Base-by-base conservation (phyloP, 2,113 vertebrate genomes). In the Paradoxurus hermaphroditus region DNA sequence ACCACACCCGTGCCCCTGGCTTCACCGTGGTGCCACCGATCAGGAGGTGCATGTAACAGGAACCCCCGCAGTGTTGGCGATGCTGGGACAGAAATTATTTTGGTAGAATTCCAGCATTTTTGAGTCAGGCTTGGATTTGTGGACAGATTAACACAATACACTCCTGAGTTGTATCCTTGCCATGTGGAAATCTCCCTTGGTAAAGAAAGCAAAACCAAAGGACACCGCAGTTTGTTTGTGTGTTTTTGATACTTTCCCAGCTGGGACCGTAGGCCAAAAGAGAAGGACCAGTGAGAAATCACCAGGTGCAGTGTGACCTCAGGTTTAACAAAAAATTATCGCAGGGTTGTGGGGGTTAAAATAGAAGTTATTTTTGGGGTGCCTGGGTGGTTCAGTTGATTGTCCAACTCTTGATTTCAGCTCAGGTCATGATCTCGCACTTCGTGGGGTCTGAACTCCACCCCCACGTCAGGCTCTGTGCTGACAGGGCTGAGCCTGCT, bases 271-370 rank as follows among this genome's bases (percentile, higher is more conserved):
- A 12, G 70, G 70, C 72, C 29, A 7, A 3, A 4, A 3, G 1
- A n/a, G 49, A 21, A 41, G 19, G 11, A 16, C 13, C 27, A 31
- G 0, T 31, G 51, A 16, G 27, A 7, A 7, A 4, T 53, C 1
- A 9, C 67, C 34, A 25, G 23, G n/a, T 46, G 39, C 4, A 3
- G 44, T 1, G 1, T 3, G 7, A n/a, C 11, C 56, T 16, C n/a
- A 63, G 44, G 41, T 90, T 53, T 25, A 11, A 34, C 65, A 19
- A 44, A 44, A 19, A 73, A 19, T 63, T 49, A 18, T 83, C 41
- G n/a, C 56, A 65, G 67, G 36, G 46, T 53, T 36, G 23, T 18
- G 21, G 27, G 14, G 41, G 51, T 39, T 67, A 51, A 44, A 84
- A 15, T 53, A 21, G 56, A 3, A 75, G 31, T 27, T 53, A 29